Base-by-base conservation (phyloP, 2,797 vertebrate species). In the Takifugu ocellatus region DNA sequence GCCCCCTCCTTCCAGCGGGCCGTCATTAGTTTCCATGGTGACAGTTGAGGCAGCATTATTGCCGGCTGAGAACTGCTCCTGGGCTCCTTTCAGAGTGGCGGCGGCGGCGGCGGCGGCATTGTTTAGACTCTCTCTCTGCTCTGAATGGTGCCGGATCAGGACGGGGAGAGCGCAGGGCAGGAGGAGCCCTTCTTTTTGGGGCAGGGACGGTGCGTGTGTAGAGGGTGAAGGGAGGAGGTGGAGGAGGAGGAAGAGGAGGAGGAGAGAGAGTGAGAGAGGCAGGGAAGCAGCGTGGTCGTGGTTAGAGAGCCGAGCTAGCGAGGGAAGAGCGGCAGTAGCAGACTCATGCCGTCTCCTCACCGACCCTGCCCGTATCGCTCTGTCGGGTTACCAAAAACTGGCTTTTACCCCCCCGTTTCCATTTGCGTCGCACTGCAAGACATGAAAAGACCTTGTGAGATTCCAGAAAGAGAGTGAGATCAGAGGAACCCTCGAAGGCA, bases 21-120 rank as follows among this genome's bases (percentile, higher is more conserved):
- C 77, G 87, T 90, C 91, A 90, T 92, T 92, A 90, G 93, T 95
- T 93, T 92, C 93, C 93, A 93, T 94, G 92, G 93, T 72, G 92
- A 96, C 92, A 80, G 72, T 63, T 80, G 86, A 39, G 80, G 89
- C 87, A 89, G 93, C 92, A 92, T 94, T 95, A 93, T 91, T 82
- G 87, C 82, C 73, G 92, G 79, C 90, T 90, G 91, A 85, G 90
- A 92, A 89, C 91, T 85, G 93, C 88, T 93, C 87, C 81, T 82
- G 84, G 88, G 71, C 62, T 87, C 69, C 75, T 93, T 93, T 93
- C 91, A 86, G 78, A 84, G 74, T 68, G 62, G 83, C 70, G 88
- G 72, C 70, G 62, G 83, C 70, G 88, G 85, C 75, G 85, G 72
- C 70, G 62, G 84, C 68, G 88, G 88, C 91, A 93, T 95, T 95